These are phyloP conservation scores for Cyphomyrmex costatus DNA, from an alignment of 1,140 invertebrate genomes.

Conservation along the genomic window DNA sequence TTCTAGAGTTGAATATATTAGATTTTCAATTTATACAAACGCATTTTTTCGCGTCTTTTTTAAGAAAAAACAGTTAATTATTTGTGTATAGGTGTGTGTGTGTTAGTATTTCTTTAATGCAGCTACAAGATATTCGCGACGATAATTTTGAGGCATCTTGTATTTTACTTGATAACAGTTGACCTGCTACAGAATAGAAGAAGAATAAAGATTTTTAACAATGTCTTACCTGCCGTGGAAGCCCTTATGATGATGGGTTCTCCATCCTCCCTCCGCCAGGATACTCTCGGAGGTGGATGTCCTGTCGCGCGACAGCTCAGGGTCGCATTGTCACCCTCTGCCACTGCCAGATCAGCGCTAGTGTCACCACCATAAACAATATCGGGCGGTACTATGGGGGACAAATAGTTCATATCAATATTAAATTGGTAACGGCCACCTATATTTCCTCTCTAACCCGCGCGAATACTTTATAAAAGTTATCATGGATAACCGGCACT, in stretches of 20 bases:
- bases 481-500: slow-evolving; percentile 39
- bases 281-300: slow-evolving; percentile 90
- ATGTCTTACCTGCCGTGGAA: slow-evolving; percentile 78
- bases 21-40: no score
- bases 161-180: not conserved
- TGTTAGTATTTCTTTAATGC: not conserved
- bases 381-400: slow-evolving; percentile 90
- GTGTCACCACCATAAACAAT: slow-evolving; percentile 90
- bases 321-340: slow-evolving; percentile 94
- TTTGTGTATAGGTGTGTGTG: not conserved
- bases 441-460: not conserved
- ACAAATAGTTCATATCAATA: slow-evolving; percentile 38
- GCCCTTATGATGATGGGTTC: slow-evolving; percentile 90
- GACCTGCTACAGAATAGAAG: not conserved
- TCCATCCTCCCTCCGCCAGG: slow-evolving; percentile 91
- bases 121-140: not conserved
- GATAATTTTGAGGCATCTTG: not conserved
- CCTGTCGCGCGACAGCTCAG: slow-evolving; percentile 93
- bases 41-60: no score
- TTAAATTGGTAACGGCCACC: slow-evolving; percentile 30
- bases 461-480: slow-evolving; percentile 41
- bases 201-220: not conserved
- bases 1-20: no score
- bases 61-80: not conserved
- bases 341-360: slow-evolving; percentile 91